These are phyloP conservation scores for Mallateleia sp. DNA, from an alignment of 2,888 invertebrate genomes.

Conservation along the genomic window DNA sequence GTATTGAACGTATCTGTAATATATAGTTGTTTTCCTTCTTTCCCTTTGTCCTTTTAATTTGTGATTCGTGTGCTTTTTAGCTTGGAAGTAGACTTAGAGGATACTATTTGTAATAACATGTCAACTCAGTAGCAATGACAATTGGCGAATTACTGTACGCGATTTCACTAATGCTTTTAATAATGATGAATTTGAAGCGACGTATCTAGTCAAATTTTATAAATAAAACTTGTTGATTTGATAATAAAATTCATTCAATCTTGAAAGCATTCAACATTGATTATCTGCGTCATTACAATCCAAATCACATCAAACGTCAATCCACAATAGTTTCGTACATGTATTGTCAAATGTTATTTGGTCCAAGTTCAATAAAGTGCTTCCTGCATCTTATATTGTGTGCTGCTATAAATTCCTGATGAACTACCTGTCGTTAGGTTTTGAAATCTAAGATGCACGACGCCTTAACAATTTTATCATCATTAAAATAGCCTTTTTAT, in stretches of 20 bases:
- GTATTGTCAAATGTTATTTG: conserved; percentile 22
- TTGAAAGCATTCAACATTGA: conserved; percentile 45
- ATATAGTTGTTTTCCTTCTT: conserved; percentile 42
- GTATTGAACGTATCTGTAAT: conserved; percentile 85
- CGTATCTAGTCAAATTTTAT: conserved; percentile 70
- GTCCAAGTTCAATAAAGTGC: too few relatives aligned
- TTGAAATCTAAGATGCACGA: conserved; percentile 3
- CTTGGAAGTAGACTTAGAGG: conserved; percentile 46
- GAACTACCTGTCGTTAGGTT: conserved; percentile 28
- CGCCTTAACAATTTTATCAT: not conserved
- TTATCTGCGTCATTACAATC: conserved; percentile 34
- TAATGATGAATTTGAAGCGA: conserved; percentile 62
- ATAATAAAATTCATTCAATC: conserved; percentile 61
- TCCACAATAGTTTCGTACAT: conserved; percentile 27
- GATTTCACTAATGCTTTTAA: conserved; percentile 42
- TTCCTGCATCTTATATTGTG: too few relatives aligned
- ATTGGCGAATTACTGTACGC: conserved; percentile 54
- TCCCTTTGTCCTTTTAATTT: conserved; percentile 53
- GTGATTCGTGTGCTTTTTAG: conserved; percentile 70
- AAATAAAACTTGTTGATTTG: conserved; percentile 62
- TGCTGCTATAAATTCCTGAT: too few relatives aligned
- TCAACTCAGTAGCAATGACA: conserved; percentile 38
- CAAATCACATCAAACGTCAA: conserved; percentile 13
- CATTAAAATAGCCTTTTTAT: not conserved
- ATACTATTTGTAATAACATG: conserved; percentile 48